Evolutionary conservation across 2,797 vertebrate species (phyloP), one percentile per base, ranked within the genome.

Genomic region (Sciaenops ocellatus): DNA sequence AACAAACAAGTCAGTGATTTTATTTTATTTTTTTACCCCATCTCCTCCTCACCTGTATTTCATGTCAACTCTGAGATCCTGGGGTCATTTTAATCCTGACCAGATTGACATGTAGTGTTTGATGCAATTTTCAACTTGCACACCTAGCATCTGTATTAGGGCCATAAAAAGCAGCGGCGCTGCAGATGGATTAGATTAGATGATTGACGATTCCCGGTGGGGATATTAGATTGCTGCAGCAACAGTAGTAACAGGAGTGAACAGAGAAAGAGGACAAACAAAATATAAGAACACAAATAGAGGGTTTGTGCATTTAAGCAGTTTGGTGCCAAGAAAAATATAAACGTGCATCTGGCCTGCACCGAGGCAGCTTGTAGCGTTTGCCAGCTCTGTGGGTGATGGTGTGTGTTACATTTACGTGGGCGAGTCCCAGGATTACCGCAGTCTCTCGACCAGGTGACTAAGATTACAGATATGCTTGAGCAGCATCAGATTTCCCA

Each of bases 111-210:
- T 57, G 72, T 51, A 41, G 73, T 55, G 67, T 90, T 87, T 80
- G 42, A 52, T 76, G 82, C 83, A 82, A 86, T 89, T 85, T 86
- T 62, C 75, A 7, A 69, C 80, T 67, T 80, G 78, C 85, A 80
- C 82, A 82, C 80, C 83, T 67, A 72, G 89, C 85, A 55, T 88
- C 79, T 78, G 85, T 82, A 78, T 80, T 75, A 89, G 61, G 54
- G 70, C 83, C 73, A 79, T 86, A 89, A 89, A 87, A 86, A 78
- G 26, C 67, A 54, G 82, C 7, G 66, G 84, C 22, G 17, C 69
- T 69, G 66, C 72, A 76, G 89, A 91, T 85, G 91, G 90, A 93
- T 92, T 91, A 91, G 84, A 93, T 94, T 80, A 89, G 70, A 90
- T 91, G 91, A 90, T 89, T 90, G 91, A 92, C 80, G 87, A 89